Base-by-base conservation (phyloP, 2,888 invertebrate genomes). In the Xestia rhomboidea region DNA sequence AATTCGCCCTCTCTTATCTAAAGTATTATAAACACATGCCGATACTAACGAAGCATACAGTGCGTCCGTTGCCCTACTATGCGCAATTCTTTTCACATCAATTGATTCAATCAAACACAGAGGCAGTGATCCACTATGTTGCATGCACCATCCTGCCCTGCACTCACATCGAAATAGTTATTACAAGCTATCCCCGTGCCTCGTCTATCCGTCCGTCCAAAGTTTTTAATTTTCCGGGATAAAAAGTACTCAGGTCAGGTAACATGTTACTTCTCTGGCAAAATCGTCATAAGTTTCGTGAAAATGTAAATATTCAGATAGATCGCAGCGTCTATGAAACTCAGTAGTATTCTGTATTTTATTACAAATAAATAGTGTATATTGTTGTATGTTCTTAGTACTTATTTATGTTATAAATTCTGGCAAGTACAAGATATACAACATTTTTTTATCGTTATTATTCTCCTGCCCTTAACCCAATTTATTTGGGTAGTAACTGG, bases 21-120 rank as follows among this genome's bases (percentile, higher is more conserved):
- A 34, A 34, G 34, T 34, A 34, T 34, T 34, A 34, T 34, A 34
- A 34, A 34, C 34, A 57, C 27, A 15, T 30, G 18, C 2, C 7
- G 2, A 27, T 8, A 13, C 34, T 60, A 67, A 5, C 57, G 54
- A 46, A 27, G n/a, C 57, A n/a, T 30, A 64, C 21, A 38, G 44
- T 49, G 21, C 49, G n/a, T 72, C 11, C 34, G 46, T 49, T 34
- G 41, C 46, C 30, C 49, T 67, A 69, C 41, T 46, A 77, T 70
- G 67, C 27, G 8, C 67, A 83, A 62, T 83, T 77, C 54, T 76
- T 79, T 77, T 77, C 83, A 77, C 77, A 82, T 80, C 77, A 82
- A 62, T 67, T 62, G 69, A 46, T 80, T 70, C 54, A 77, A 82
- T 83, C 70, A 77, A 54, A 77, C 51, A 15, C 83, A 64, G 75